These are phyloP conservation scores for Episyrphus balteatus DNA, from an alignment of 1,140 invertebrate species.

Conservation along the genomic window DNA sequence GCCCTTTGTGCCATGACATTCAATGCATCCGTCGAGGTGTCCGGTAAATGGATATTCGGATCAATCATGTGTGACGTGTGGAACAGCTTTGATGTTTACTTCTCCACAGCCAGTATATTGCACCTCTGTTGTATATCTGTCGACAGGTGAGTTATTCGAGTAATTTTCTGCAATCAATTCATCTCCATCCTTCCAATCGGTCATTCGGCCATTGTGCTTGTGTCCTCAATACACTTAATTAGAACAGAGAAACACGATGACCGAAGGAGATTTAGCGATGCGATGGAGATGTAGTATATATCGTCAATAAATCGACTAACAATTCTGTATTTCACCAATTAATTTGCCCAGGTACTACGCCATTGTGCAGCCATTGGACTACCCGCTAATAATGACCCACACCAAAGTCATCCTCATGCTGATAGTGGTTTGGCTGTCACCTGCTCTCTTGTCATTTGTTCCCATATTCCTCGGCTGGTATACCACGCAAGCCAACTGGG, in stretches of 20 bases:
- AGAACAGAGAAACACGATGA: too few relatives aligned
- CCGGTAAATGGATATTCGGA: slow-evolving; percentile 77
- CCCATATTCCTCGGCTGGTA: slow-evolving; percentile 93
- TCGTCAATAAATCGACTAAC: too few relatives aligned
- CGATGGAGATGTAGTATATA: too few relatives aligned
- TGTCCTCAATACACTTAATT: neutral
- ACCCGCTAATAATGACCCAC: slow-evolving; percentile 79
- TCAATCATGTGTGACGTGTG: slow-evolving; percentile 89
- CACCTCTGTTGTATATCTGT: slow-evolving; percentile 88
- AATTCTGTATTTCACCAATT: too few relatives aligned
- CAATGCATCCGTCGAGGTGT: slow-evolving; percentile 77
- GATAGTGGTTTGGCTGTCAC: slow-evolving; percentile 81
- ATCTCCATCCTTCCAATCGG: neutral
- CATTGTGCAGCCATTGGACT: slow-evolving; percentile 80
- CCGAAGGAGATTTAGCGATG: too few relatives aligned
- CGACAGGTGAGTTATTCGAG: slow-evolving; percentile 38
- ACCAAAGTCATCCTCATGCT: slow-evolving; percentile 63
- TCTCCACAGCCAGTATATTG: slow-evolving; percentile 77
- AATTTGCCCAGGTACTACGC: slow-evolving; percentile 59
- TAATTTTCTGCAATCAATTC: neutral
- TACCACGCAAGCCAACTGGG: slow-evolving; percentile 68
- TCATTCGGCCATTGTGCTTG: neutral
- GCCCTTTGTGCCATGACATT: slow-evolving; percentile 89
- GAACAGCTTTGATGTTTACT: slow-evolving; percentile 92
- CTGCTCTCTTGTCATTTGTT: slow-evolving; percentile 84